Conservation (phyloP, 2,888 invertebrate genomes). For the Seira ritae region DNA sequence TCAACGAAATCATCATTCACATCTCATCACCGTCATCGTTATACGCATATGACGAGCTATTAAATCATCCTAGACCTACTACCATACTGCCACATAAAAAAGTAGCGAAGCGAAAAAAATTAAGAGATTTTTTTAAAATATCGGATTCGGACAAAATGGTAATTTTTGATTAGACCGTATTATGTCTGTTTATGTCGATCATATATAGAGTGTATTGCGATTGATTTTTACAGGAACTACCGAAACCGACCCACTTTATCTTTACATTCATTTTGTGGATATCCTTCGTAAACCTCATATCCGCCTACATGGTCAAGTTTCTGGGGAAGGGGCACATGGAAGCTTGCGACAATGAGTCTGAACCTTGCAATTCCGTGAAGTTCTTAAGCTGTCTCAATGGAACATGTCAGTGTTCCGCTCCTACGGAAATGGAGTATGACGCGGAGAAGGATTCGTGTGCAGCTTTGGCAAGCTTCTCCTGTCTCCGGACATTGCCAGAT, state of each 20-base stretch:
- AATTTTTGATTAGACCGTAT: too few relatives aligned
- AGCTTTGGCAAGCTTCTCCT: conserved; percentile 56
- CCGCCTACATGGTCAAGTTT: conserved; percentile 36
- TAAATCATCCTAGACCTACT: conserved; percentile 55
- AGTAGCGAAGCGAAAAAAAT: too few relatives aligned
- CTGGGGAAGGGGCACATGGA: conserved; percentile 49
- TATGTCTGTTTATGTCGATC: too few relatives aligned
- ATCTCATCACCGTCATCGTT: not conserved
- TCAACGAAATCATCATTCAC: not conserved
- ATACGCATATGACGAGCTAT: too few relatives aligned
- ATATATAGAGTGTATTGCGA: too few relatives aligned
- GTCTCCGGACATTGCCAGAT: conserved; percentile 59
- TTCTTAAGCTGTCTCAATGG: conserved; percentile 61
- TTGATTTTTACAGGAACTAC: too few relatives aligned
- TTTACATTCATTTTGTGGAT: too few relatives aligned
- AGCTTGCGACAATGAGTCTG: conserved; percentile 45
- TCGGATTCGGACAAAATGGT: too few relatives aligned
- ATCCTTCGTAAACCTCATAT: too few relatives aligned
- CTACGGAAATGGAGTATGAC: conserved; percentile 61
- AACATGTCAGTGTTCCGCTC: conserved; percentile 53
- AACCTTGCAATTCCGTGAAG: conserved; percentile 64
- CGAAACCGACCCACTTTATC: too few relatives aligned
- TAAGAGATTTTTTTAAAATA: too few relatives aligned
- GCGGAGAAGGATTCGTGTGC: conserved; percentile 43
- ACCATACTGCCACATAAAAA: conserved; percentile 21